Base-by-base conservation (phyloP, 1,140 invertebrate genomes). In the Doryteuthis pealeii region DNA sequence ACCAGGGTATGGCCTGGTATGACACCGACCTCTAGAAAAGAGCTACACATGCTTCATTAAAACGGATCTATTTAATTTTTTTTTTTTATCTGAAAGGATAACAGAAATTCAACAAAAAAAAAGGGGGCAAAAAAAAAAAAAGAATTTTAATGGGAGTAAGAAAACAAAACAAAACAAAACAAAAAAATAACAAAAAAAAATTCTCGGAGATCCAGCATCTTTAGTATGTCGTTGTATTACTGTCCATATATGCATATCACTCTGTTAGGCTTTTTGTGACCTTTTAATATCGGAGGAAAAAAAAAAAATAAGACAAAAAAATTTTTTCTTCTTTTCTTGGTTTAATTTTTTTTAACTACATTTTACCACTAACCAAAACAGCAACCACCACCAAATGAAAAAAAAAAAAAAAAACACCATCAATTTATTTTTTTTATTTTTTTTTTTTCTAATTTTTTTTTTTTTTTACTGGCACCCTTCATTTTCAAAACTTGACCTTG, bases 1-100 rank as follows among this genome's bases (percentile, higher is more conserved):
- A 93, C 85, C 94, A 96, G 84, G 92, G 95, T 72, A 94, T 95
- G 78, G 94, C 95, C 81, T 97, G 96, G 96, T 97, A 96, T 89
- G 96, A 98, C 88, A 97, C 96, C 77, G 96, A 97, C 89, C 92
- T 97, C 82, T 98, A 93, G 85, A 66, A 49, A 31, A 43, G 30
- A 26, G 54, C 18, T 22, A 62, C 5, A 58, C 18, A 62, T 28
- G 18, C 6, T 28, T 62, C 22, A 62, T 6, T 2, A 22, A 22
- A 22, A 10, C 45, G 22, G 12, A 49, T 49, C 22, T 12, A 49
- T 49, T 22, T 22, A 49, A 15, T 49, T 1, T 1, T 49, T 49
- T 49, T n/a, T 40, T 10, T 40, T 40, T 40, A 10, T 40, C 35
- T 10, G 35, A 5, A 5, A 5, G 35, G 10, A 40, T 40, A 40